These are phyloP conservation scores for Tenthredo scrophulariae DNA, from an alignment of 2,888 invertebrate species.

Conservation along the genomic window DNA sequence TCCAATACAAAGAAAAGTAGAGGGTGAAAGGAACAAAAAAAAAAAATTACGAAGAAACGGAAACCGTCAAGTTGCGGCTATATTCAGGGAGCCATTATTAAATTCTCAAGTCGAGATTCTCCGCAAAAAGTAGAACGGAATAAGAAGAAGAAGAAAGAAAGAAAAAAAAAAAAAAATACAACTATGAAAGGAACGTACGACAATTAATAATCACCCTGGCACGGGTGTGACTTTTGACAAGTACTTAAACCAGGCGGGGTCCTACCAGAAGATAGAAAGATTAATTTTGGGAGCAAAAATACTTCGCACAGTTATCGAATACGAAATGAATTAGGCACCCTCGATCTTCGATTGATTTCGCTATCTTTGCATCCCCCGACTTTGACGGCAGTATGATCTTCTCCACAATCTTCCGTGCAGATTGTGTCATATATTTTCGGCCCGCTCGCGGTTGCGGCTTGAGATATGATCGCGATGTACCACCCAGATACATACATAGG, in stretches of 20 bases:
- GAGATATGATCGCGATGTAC: background rate
- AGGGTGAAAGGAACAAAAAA: background rate
- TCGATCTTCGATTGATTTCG: background rate
- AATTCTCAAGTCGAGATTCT: constrained; percentile 8
- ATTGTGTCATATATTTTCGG: background rate
- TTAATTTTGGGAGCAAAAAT: background rate
- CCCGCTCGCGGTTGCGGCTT: background rate
- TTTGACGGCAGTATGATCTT: background rate
- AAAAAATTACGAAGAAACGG: background rate
- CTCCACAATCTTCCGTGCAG: background rate
- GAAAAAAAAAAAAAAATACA: background rate
- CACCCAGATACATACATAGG: background rate
- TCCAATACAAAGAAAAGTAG: background rate
- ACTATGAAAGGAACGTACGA: background rate
- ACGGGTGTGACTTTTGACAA: background rate
- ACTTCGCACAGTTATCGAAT: background rate
- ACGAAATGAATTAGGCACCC: background rate
- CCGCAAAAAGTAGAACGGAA: background rate
- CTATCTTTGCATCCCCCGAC: background rate
- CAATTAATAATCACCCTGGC: background rate
- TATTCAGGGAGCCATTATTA: background rate
- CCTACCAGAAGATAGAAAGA: background rate
- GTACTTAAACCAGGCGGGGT: background rate
- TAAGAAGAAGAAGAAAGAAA: background rate
- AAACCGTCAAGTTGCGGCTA: background rate